Conservation (phyloP, 30 jellyfish, hydroid and myxozoan species). For the Rhopilema esculentum region DNA sequence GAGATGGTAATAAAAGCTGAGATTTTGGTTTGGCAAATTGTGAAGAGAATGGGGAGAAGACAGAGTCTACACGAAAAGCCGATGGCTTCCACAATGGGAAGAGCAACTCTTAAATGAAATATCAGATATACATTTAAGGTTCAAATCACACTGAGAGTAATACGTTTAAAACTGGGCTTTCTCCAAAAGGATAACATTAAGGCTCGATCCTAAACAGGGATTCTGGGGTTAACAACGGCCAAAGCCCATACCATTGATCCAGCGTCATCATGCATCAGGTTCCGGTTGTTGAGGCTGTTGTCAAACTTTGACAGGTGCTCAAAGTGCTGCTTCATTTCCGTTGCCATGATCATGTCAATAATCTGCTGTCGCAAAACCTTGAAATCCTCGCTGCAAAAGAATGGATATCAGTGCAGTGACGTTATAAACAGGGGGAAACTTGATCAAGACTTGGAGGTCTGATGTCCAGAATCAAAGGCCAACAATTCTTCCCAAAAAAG, state of each 20-base stretch:
- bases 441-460: no score
- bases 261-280: slow-evolving; percentile 65
- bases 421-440: background rate
- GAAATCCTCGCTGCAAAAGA: slow-evolving; percentile 81
- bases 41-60: no score
- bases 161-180: no score
- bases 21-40: no score
- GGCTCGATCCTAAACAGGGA: background rate
- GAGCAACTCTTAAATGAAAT: no score
- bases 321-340: slow-evolving; percentile 97
- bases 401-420: background rate
- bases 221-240: background rate
- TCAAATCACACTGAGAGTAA: no score
- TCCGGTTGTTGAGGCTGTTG: slow-evolving; percentile 81
- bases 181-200: background rate
- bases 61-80: no score
- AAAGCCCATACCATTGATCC: slow-evolving; percentile 71
- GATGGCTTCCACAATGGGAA: no score
- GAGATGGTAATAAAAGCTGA: no score
- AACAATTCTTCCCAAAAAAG: no score
- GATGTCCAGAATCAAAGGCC: no score
- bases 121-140: no score
- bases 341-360: slow-evolving; percentile 98
- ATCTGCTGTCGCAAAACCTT: slow-evolving; percentile 85
- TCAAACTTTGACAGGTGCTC: slow-evolving; percentile 95